Evolutionary conservation across 2,113 vertebrate species (phyloP).

Genomic region (Halcyon malimbica): DNA sequence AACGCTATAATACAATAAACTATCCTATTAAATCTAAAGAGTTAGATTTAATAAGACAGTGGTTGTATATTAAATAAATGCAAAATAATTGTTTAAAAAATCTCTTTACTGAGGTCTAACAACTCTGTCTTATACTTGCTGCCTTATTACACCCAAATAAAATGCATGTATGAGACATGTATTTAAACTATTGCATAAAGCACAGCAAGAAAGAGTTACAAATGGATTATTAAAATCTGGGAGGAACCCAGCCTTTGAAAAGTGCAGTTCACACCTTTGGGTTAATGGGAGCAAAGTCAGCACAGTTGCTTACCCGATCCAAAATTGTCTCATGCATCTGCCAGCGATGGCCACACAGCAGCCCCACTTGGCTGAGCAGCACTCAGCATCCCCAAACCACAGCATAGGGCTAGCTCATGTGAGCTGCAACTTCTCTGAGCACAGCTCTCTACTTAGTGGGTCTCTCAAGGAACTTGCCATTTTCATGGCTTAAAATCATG

Average conservation of each 20-base stretch:
- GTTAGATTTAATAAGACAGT: constrained; percentile 75
- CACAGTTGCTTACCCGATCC: background rate
- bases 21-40: constrained; percentile 70
- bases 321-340: fast-evolving
- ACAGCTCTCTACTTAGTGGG: background rate
- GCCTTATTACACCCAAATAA: constrained; percentile 73
- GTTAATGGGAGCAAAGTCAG: constrained; percentile 21
- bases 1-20: constrained; percentile 67
- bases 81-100: constrained; percentile 76
- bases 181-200: constrained; percentile 70
- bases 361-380: background rate
- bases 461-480: background rate
- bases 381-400: background rate
- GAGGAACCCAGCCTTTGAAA: constrained; percentile 44
- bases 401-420: fast-evolving
- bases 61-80: constrained; percentile 76
- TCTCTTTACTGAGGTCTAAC: constrained; percentile 75
- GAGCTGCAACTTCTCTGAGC: background rate
- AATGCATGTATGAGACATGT: constrained; percentile 7
- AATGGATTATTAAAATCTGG: constrained; percentile 66
- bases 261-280: constrained; percentile 49
- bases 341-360: fast-evolving
- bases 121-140: constrained; percentile 64
- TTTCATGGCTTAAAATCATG: background rate
- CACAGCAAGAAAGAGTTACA: constrained; percentile 32